Conservation (phyloP, 53 echinoderm and acorn worm species). For the Zoroaster sp. region DNA sequence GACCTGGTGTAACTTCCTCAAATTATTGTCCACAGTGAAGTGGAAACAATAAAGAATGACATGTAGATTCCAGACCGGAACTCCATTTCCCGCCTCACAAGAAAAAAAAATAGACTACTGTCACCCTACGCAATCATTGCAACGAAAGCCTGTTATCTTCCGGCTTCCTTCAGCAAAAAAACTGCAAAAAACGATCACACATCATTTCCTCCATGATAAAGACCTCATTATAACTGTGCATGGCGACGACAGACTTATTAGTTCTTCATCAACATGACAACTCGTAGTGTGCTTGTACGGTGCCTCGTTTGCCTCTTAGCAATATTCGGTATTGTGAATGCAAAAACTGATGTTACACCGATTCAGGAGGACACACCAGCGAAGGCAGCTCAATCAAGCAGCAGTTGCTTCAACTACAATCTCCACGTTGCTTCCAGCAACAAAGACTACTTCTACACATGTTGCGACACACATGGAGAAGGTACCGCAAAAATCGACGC, state of each 20-base stretch:
- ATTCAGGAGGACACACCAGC: neutral
- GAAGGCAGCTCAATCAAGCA: conserved; percentile 12
- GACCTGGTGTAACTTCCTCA: too few relatives aligned
- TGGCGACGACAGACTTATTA: neutral
- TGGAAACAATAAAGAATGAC: too few relatives aligned
- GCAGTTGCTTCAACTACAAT: neutral
- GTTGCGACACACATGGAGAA: conserved; percentile 5
- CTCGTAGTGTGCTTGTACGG: neutral
- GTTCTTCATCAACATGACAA: neutral
- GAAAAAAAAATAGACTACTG: too few relatives aligned
- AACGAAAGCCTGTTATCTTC: too few relatives aligned
- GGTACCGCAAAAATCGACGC: conserved; percentile 3
- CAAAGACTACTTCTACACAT: conserved; percentile 44
- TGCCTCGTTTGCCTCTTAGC: neutral
- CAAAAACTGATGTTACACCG: neutral
- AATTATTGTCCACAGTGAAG: too few relatives aligned
- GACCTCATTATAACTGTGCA: too few relatives aligned
- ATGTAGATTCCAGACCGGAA: too few relatives aligned
- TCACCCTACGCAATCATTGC: too few relatives aligned
- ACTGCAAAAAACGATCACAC: too few relatives aligned
- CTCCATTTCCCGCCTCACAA: too few relatives aligned
- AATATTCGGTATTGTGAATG: neutral
- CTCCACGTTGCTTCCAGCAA: neutral
- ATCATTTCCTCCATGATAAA: too few relatives aligned
- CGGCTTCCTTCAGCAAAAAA: too few relatives aligned